These are phyloP conservation scores for Bos indicus DNA, from an alignment of 2,113 vertebrate genomes.

Conservation along the genomic window DNA sequence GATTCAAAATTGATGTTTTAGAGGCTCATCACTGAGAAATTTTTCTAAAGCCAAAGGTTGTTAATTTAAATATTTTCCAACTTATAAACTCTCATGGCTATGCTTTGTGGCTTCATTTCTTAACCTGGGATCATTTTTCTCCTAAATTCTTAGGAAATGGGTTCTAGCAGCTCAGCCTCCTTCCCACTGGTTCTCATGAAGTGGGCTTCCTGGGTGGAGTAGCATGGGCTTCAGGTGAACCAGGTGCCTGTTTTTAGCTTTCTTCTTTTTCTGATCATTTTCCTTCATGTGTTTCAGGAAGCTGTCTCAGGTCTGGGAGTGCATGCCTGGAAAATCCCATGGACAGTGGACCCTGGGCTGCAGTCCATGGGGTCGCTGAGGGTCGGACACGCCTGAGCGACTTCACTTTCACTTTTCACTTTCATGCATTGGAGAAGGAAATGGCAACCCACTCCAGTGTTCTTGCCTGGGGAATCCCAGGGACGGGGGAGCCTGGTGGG, in stretches of 20 bases:
- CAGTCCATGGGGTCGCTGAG: too few relatives aligned
- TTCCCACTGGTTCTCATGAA: not conserved
- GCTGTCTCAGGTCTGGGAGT: not conserved
- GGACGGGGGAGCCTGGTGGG: not conserved
- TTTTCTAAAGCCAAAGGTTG: not conserved
- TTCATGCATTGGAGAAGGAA: too few relatives aligned
- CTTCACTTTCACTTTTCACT: too few relatives aligned
- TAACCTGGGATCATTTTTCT: not conserved
- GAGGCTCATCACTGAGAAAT: not conserved
- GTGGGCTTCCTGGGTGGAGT: not conserved
- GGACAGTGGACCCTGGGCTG: too few relatives aligned
- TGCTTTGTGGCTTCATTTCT: not conserved
- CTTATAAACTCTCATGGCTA: not conserved
- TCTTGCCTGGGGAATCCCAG: too few relatives aligned
- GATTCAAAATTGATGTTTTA: not conserved
- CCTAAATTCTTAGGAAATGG: not conserved
- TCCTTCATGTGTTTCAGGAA: not conserved
- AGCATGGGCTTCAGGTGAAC: not conserved
- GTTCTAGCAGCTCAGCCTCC: not conserved
- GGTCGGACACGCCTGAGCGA: too few relatives aligned
- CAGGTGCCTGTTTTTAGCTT: not conserved
- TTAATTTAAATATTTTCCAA: not conserved
- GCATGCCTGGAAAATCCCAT: not conserved
- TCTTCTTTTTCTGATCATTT: not conserved
- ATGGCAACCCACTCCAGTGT: too few relatives aligned